A percentile compares a stretch with the other conserved stretches of the same genome.
Conservation (phyloP, 2,113 vertebrate genomes). For the Clinocottus analis region DNA sequence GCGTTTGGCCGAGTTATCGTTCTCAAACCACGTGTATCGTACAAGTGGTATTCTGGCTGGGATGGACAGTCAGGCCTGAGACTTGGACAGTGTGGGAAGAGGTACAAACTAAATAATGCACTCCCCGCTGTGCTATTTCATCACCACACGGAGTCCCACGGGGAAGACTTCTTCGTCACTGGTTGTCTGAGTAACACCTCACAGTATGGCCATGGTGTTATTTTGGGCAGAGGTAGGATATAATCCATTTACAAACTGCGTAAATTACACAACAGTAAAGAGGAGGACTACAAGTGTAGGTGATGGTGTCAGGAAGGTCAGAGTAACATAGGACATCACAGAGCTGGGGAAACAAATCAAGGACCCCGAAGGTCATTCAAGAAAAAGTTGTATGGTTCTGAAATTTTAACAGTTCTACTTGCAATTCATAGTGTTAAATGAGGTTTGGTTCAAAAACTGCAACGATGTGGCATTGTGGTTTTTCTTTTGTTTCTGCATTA, state of each 20-base stretch:
- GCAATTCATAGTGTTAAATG: not conserved
- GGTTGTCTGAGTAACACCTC: conserved; percentile 64
- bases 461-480: not conserved
- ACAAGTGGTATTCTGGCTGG: conserved; percentile 32
- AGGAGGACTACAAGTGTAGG: conserved; percentile 10
- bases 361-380: not conserved
- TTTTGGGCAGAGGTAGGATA: conserved; percentile 59
- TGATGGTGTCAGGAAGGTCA: not conserved
- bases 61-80: conserved; percentile 42
- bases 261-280: conserved; percentile 53
- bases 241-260: conserved; percentile 58
- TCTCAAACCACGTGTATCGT: conserved; percentile 49
- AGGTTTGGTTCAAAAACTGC: not conserved
- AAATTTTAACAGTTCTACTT: not conserved
- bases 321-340: not conserved
- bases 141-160: conserved; percentile 53
- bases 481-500: not conserved
- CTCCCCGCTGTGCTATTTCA: conserved; percentile 67
- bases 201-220: conserved; percentile 66
- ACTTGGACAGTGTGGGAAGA: conserved; percentile 61
- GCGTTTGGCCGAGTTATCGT: conserved; percentile 34
- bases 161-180: conserved; percentile 66
- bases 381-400: not conserved
- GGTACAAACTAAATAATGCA: conserved; percentile 61
- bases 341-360: not conserved